phyloP scores from a whole-genome alignment of 2,888 invertebrate species.

The Ischnus inquisitorius region DNA sequence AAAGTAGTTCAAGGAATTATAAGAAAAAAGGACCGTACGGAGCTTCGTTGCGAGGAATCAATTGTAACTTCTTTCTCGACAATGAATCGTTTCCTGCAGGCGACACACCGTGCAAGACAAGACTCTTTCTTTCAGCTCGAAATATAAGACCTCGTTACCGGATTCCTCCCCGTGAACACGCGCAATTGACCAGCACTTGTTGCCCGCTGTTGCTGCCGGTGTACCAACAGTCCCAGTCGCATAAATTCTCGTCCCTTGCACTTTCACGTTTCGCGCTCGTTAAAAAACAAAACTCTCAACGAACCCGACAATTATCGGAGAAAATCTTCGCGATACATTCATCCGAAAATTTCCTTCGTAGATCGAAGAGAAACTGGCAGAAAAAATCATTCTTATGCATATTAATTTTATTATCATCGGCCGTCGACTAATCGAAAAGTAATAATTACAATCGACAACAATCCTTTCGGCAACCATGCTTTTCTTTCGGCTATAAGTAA shows the following conservation, averaged over 20 bases:
- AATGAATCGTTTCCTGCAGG: constrained; percentile 54
- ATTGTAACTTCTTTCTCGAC: constrained; percentile 34
- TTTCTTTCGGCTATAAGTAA: too few relatives aligned
- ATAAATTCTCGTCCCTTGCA: constrained; percentile 70
- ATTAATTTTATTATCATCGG: too few relatives aligned
- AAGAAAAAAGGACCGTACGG: neutral
- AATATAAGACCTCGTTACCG: constrained; percentile 72
- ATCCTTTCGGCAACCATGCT: too few relatives aligned
- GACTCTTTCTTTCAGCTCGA: constrained; percentile 53
- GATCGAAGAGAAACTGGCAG: neutral
- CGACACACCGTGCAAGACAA: constrained; percentile 4
- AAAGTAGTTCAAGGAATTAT: neutral
- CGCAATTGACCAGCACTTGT: constrained; percentile 61
- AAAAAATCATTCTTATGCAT: too few relatives aligned
- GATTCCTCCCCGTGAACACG: constrained; percentile 69
- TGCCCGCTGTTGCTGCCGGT: constrained; percentile 22
- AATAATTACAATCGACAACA: too few relatives aligned
- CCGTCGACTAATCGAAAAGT: too few relatives aligned
- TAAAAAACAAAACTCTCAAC: neutral
- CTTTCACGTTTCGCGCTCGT: constrained; percentile 69
- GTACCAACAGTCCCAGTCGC: constrained; percentile 49
- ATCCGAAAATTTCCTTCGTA: constrained; percentile 16
- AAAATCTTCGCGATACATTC: neutral
- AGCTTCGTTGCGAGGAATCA: neutral
- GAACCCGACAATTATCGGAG: neutral